Evolutionary conservation across 1,140 invertebrate species (phyloP).

Genomic region (Melitaea cinxia): DNA sequence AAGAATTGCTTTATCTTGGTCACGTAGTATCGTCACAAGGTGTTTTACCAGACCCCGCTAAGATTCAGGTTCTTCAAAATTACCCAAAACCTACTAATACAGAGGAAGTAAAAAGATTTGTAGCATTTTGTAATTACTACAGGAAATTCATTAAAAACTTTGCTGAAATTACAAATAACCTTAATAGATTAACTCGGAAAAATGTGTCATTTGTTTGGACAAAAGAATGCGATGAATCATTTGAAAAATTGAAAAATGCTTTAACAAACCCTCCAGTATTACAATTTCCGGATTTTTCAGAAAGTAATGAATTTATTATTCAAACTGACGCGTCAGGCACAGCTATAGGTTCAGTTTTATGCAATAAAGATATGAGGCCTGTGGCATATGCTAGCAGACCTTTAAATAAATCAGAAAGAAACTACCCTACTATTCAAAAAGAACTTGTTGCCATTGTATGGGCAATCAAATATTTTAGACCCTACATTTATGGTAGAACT

Average conservation of each 20-base stretch:
- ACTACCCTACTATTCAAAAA: not conserved
- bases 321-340: constrained; percentile 28
- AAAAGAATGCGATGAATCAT: constrained; percentile 37
- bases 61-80: constrained; percentile 44
- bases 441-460: constrained; percentile 48
- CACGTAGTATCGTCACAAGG: constrained; percentile 48
- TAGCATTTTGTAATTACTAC: constrained; percentile 41
- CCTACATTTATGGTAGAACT: constrained; percentile 34
- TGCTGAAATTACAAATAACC: constrained; percentile 38
- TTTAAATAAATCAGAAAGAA: constrained; percentile 11
- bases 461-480: too few species aligned
- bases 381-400: constrained; percentile 32
- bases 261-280: constrained; percentile 46
- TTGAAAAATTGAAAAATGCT: constrained; percentile 47
- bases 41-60: constrained; percentile 47
- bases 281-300: constrained; percentile 20
- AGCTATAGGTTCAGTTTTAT: constrained; percentile 29
- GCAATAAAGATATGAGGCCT: constrained; percentile 22
- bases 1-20: constrained; percentile 52
- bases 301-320: constrained; percentile 31
- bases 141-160: constrained; percentile 49
- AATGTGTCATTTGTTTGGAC: constrained; percentile 41
- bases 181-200: constrained; percentile 47
- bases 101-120: constrained; percentile 43
- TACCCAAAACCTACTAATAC: constrained; percentile 46